These are phyloP conservation scores for Acheta domesticus DNA, from an alignment of 2,888 invertebrate genomes.

Conservation along the genomic window DNA sequence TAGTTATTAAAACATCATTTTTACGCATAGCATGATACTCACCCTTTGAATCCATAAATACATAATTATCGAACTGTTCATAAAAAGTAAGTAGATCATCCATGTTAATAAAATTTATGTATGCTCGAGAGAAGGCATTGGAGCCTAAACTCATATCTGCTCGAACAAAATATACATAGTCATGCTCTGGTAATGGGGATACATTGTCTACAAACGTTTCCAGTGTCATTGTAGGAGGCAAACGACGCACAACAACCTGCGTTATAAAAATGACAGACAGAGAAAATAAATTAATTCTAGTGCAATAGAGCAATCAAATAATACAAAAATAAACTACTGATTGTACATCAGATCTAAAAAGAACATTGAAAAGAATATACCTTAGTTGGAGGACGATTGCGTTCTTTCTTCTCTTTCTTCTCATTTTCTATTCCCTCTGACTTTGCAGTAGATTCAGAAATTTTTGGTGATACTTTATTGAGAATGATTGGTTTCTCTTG, in stretches of 20 bases:
- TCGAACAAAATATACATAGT: conserved; percentile 82
- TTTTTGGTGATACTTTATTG: conserved; percentile 18
- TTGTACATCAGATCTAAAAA: neutral
- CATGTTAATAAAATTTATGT: conserved; percentile 81
- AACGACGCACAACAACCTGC: conserved; percentile 82
- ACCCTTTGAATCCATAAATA: conserved; percentile 90
- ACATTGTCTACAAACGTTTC: conserved; percentile 87
- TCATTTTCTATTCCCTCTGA: conserved; percentile 28
- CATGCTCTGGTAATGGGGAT: conserved; percentile 85
- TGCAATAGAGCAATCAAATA: neutral
- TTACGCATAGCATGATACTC: conserved; percentile 32
- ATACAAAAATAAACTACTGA: neutral
- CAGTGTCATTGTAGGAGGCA: conserved; percentile 88
- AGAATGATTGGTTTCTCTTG: conserved; percentile 23
- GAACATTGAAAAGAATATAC: neutral
- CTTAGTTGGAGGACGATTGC: conserved; percentile 34
- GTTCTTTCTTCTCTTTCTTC: conserved; percentile 35
- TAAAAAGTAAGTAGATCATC: conserved; percentile 85
- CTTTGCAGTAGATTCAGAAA: conserved; percentile 21
- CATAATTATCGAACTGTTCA: conserved; percentile 95
- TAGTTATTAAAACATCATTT: no score
- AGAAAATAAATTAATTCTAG: neutral
- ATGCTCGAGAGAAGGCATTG: conserved; percentile 79
- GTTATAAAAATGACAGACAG: conserved; percentile 38
- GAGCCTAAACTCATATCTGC: conserved; percentile 77